Evolutionary conservation across 2,888 invertebrate species (phyloP).

Genomic region (Colletes collaris): DNA sequence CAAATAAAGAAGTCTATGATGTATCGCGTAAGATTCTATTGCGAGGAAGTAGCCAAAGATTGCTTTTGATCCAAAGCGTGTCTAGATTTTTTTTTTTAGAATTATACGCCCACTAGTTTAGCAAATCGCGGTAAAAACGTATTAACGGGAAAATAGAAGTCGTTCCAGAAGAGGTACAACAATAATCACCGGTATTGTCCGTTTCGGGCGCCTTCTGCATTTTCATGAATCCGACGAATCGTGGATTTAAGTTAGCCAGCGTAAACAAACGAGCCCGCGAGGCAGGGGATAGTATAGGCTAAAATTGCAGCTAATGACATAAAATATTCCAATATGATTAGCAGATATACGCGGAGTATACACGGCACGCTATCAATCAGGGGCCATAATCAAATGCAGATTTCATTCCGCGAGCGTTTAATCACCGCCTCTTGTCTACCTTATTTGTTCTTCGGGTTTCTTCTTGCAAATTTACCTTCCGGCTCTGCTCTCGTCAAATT

Average conservation of each 20-base stretch:
- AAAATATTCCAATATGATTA: constrained; percentile 55
- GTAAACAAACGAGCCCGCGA: constrained; percentile 10
- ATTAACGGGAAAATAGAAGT: neutral
- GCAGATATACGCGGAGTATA: constrained; percentile 13
- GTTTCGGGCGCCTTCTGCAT: constrained; percentile 5
- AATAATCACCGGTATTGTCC: constrained; percentile 18
- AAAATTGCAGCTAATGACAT: constrained; percentile 50
- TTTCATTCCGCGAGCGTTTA: constrained; percentile 42
- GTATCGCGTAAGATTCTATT: too few relatives aligned
- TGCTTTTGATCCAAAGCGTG: too few relatives aligned
- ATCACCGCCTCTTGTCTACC: constrained; percentile 44
- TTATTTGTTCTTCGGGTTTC: constrained; percentile 36
- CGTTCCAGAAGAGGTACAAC: neutral
- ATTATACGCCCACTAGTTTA: too few relatives aligned
- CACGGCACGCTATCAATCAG: constrained; percentile 43
- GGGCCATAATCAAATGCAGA: constrained; percentile 45
- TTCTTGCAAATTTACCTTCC: constrained; percentile 37
- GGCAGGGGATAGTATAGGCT: constrained; percentile 7
- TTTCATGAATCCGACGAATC: constrained; percentile 23
- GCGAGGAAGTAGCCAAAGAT: too few relatives aligned
- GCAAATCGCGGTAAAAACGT: neutral
- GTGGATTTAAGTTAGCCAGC: constrained; percentile 41
- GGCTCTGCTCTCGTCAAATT: constrained; percentile 14
- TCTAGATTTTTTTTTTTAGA: too few relatives aligned
- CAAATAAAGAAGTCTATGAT: too few relatives aligned